Evolutionary conservation across 2,888 invertebrate species (phyloP).

Genomic region (Eupithecia inturbata): DNA sequence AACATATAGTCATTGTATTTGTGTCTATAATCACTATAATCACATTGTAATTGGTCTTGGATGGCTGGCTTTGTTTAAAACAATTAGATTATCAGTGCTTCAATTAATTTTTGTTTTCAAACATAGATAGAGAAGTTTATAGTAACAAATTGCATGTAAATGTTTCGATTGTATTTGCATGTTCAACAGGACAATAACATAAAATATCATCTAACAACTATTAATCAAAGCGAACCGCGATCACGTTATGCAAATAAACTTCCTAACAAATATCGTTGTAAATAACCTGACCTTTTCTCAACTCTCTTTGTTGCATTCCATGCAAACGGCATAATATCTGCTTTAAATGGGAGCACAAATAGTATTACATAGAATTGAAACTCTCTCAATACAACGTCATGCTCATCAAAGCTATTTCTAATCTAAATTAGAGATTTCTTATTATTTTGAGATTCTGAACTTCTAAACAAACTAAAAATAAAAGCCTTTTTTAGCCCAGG

Average conservation of each 20-base stretch:
- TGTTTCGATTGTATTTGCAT: slow-evolving; percentile 13
- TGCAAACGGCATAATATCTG: slow-evolving; percentile 27
- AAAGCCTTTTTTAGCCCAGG: neutral
- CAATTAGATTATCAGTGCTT: neutral
- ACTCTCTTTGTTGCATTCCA: slow-evolving; percentile 42
- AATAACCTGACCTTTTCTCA: slow-evolving; percentile 41
- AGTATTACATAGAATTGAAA: slow-evolving; percentile 2
- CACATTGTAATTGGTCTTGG: neutral
- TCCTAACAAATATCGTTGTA: slow-evolving; percentile 34
- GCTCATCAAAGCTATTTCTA: neutral
- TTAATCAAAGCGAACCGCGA: slow-evolving; percentile 34
- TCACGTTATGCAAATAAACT: slow-evolving; percentile 38
- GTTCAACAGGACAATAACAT: slow-evolving; percentile 22
- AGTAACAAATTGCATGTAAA: neutral
- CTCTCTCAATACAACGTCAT: neutral
- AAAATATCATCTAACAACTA: slow-evolving; percentile 24
- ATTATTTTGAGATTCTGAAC: too few relatives aligned
- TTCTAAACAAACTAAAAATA: too few relatives aligned
- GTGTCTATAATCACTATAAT: too few relatives aligned
- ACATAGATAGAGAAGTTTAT: neutral
- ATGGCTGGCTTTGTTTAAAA: neutral
- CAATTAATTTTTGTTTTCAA: neutral
- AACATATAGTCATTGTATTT: slow-evolving; percentile 26
- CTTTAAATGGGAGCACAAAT: slow-evolving; percentile 13
- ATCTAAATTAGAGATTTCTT: neutral